Evolutionary conservation across 2,797 vertebrate species (phyloP).

Genomic region (Simalia tracyae): DNA sequence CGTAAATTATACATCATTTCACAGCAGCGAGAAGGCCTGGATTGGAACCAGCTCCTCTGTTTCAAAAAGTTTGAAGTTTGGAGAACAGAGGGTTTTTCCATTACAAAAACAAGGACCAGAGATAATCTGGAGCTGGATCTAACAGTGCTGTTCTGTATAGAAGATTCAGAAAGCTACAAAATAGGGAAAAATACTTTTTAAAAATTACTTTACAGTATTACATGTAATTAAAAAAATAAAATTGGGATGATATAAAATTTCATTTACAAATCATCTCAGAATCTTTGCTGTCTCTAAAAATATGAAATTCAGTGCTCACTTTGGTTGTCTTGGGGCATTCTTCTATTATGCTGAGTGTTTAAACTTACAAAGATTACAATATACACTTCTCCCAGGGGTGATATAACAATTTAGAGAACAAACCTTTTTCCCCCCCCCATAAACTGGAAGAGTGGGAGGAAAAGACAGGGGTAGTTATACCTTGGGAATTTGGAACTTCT

Average conservation of each 20-base stretch:
- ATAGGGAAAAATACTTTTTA: background rate
- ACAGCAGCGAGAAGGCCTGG: background rate
- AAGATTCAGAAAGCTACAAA: background rate
- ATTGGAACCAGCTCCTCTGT: background rate
- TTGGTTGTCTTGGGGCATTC: constrained; percentile 37
- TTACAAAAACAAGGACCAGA: background rate
- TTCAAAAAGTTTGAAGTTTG: background rate
- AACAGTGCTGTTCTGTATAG: background rate
- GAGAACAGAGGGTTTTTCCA: background rate
- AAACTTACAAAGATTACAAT: constrained; percentile 24
- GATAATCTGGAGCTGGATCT: background rate
- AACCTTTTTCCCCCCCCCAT: background rate
- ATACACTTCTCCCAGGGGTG: background rate
- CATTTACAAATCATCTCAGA: background rate
- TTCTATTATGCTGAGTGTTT: constrained; percentile 1
- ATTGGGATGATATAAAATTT: background rate
- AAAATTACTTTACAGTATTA: background rate
- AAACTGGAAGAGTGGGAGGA: background rate
- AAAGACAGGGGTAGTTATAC: background rate
- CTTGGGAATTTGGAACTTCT: background rate
- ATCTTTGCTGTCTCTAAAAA: background rate
- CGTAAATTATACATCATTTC: background rate
- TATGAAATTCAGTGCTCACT: constrained; percentile 43
- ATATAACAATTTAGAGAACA: background rate
- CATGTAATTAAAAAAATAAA: background rate